Conservation (phyloP, 2,888 invertebrate species). For the Drosophila antonietae region DNA sequence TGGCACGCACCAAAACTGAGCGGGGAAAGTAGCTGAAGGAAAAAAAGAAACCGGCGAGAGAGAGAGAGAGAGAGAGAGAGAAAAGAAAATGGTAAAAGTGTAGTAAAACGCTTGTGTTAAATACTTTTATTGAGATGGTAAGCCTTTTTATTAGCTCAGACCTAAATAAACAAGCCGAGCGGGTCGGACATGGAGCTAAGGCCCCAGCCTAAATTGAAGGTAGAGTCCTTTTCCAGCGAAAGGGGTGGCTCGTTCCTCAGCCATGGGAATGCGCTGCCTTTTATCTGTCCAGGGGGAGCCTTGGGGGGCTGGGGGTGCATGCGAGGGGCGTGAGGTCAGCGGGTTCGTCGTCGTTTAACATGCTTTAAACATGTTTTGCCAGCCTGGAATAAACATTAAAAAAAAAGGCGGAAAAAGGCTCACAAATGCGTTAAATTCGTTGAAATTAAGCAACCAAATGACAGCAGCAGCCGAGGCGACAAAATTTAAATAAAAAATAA, state of each 20-base stretch:
- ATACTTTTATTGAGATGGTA: conserved; percentile 84
- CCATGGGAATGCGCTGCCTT: conserved; percentile 39
- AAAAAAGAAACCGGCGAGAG: conserved; percentile 2
- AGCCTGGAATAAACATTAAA: conserved; percentile 47
- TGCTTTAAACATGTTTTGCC: conserved; percentile 77
- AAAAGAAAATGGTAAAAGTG: conserved; percentile 72
- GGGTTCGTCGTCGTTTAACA: conserved; percentile 67
- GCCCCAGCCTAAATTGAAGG: conserved; percentile 17
- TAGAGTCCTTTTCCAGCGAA: conserved; percentile 4
- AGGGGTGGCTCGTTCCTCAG: conserved; percentile 28
- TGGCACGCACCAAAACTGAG: conserved; percentile 48
- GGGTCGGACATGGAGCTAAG: conserved; percentile 49
- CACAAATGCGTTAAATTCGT: conserved; percentile 66
- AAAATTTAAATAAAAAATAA: conserved; percentile 40
- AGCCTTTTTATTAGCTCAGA: conserved; percentile 83
- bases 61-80: conserved; percentile 14
- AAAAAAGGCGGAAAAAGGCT: conserved; percentile 15
- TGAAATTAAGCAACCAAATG: conserved; percentile 50
- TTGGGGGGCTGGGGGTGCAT: neutral
- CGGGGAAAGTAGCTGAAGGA: neutral
- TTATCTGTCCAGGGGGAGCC: conserved; percentile 67
- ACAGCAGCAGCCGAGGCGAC: conserved; percentile 27
- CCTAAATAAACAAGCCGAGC: conserved; percentile 75
- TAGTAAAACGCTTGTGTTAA: conserved; percentile 84
- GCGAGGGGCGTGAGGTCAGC: conserved; percentile 13